Base-by-base conservation (phyloP, 1,140 invertebrate genomes). In the Batillaria attramentaria region DNA sequence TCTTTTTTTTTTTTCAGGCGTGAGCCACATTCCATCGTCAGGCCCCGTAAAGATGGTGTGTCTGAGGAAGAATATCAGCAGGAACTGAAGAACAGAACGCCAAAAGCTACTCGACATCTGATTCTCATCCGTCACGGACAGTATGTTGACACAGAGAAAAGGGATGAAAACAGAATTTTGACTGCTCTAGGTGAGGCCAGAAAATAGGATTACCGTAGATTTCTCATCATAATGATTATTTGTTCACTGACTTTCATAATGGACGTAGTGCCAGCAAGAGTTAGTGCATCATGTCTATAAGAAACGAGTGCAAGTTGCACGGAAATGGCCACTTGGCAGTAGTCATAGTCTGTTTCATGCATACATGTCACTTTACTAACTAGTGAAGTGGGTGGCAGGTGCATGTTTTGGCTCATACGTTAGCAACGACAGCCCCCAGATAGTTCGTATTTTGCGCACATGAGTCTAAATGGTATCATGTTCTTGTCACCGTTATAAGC, bases 41-140 rank as follows among this genome's bases (percentile, higher is more conserved):
- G 94, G 80, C 94, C 95, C 18, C 83, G 89, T 54, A 62, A 93
- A 92, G 85, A 91, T 89, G 77, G 94, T 81, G 82, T 87, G 43
- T 85, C 90, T 39, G 81, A 88, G 60, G 84, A 84, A 28, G 68
- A 81, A 10, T 82, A 86, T 50, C 79, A 89, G 72, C 84, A 88
- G 66, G 74, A 87, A 37, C 16, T 88, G 4, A 84, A 86, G 43
- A 86, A 90, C 70, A 84, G 92, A 5, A 95, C 92, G 81, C 91
- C 96, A 1, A 97, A 93, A 88, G 95, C 95, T 4, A 93, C 93
- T 0, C 92, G 98, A 46, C 95, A 99, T 90, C 89, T 99, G 42
- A 93, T 99, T 82, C 92, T 99, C 8, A 95, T 99, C 81, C 93
- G 98, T 46, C 98, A 99, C 92, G 98, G 98, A 0, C 97, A 99